Evolutionary conservation across 2,113 vertebrate species (phyloP).

Genomic region (Callionymus lyra): DNA sequence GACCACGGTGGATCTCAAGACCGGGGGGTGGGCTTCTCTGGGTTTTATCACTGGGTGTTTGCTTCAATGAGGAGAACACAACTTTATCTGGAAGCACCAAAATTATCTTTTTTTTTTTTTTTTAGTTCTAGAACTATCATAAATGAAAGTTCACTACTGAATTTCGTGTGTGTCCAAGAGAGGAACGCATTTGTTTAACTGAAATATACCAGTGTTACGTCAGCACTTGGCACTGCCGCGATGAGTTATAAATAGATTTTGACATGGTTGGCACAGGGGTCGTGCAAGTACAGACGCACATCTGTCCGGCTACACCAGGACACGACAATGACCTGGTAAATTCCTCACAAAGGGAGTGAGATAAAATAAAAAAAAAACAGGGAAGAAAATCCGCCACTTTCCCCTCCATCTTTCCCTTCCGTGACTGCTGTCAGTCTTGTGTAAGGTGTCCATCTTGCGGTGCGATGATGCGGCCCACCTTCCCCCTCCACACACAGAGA

Average conservation of each 20-base stretch:
- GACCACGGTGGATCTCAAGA: slow-evolving; percentile 13
- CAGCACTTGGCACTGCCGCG: slow-evolving; percentile 36
- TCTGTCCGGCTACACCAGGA: slow-evolving; percentile 26
- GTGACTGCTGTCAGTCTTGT: slow-evolving; percentile 25
- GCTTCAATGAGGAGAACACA: not conserved
- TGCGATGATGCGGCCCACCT: not conserved
- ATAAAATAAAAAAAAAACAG: too few relatives aligned
- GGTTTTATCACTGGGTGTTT: slow-evolving; percentile 24
- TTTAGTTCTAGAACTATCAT: too few relatives aligned
- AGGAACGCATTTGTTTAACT: too few relatives aligned
- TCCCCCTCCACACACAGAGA: too few relatives aligned
- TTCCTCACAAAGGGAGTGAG: slow-evolving; percentile 35
- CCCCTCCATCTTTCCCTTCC: slow-evolving; percentile 8
- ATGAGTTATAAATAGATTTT: slow-evolving; percentile 38
- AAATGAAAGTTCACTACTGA: too few relatives aligned
- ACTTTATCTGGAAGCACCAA: too few relatives aligned
- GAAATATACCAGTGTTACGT: slow-evolving; percentile 4
- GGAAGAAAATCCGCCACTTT: too few relatives aligned
- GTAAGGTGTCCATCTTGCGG: slow-evolving; percentile 29
- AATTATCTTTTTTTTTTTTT: too few relatives aligned
- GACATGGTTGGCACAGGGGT: slow-evolving; percentile 19
- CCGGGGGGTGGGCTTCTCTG: not conserved
- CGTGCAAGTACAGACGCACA: slow-evolving; percentile 30
- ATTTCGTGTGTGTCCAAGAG: too few relatives aligned
- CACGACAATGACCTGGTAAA: slow-evolving; percentile 23